phyloP scores from a whole-genome alignment of 2,113 vertebrate species.

The Calyptommatus sinebrachiatus region DNA sequence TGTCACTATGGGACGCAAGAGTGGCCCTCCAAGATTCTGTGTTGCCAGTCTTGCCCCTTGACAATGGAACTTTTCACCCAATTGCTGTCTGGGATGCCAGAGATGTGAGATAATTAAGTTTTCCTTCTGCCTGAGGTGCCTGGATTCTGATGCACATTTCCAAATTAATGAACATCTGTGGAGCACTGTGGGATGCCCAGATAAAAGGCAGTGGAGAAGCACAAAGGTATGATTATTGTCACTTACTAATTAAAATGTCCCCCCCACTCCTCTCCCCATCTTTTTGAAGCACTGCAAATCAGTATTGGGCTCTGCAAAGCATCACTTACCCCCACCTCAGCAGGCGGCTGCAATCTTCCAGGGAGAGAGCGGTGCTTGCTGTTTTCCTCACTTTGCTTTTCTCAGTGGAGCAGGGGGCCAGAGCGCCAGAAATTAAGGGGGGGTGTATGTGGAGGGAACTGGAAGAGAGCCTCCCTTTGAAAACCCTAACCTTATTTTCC shows the following conservation, averaged over 20 bases:
- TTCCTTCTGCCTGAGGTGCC: slow-evolving; percentile 9
- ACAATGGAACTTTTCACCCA: not conserved
- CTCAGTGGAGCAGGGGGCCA: slow-evolving; percentile 21
- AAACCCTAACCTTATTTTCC: slow-evolving; percentile 72
- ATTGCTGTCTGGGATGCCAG: not conserved
- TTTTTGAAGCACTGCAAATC: slow-evolving; percentile 28
- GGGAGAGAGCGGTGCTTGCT: slow-evolving; percentile 16
- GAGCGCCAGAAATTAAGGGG: slow-evolving; percentile 31
- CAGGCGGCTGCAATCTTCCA: not conserved
- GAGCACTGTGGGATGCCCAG: slow-evolving; percentile 31
- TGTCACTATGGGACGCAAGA: not conserved
- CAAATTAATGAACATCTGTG: slow-evolving; percentile 23
- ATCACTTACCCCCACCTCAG: slow-evolving; percentile 16
- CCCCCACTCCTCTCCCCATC: not conserved
- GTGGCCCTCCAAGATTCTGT: not conserved
- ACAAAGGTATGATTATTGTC: slow-evolving; percentile 29
- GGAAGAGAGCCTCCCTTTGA: slow-evolving; percentile 55
- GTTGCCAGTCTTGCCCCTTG: not conserved
- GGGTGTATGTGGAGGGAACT: slow-evolving; percentile 24
- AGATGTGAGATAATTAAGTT: not conserved
- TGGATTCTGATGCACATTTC: slow-evolving; percentile 17
- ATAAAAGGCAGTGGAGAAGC: slow-evolving; percentile 22
- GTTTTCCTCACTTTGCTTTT: slow-evolving; percentile 30
- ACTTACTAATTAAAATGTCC: slow-evolving; percentile 38
- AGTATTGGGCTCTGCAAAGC: slow-evolving; percentile 9